Conservation (phyloP, 2,113 vertebrate genomes). For the Ornithorhynchus anatinus region DNA sequence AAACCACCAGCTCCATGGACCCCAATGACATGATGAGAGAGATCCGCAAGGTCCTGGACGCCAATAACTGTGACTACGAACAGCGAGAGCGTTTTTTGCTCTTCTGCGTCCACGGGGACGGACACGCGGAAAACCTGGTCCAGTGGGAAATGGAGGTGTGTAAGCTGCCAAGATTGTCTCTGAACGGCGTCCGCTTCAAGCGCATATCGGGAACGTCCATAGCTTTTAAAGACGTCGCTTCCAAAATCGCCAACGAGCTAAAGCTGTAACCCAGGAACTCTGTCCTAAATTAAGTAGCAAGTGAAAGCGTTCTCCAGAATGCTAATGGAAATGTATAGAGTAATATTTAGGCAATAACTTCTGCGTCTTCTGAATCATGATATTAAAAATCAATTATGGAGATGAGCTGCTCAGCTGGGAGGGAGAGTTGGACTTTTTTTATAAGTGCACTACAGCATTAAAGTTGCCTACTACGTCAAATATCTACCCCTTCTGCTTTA, state of each 20-base stretch:
- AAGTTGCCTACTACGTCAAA: slow-evolving; percentile 80
- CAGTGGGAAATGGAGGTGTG: slow-evolving; percentile 99
- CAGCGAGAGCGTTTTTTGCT: slow-evolving; percentile 96
- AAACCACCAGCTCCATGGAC: slow-evolving; percentile 98
- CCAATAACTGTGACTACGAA: slow-evolving; percentile 97
- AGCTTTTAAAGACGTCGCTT: slow-evolving; percentile 99
- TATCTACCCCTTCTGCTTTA: slow-evolving; percentile 74
- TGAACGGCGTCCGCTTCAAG: slow-evolving; percentile 98
- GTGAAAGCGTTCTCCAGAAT: slow-evolving; percentile 82
- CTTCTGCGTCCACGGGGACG: slow-evolving; percentile 94
- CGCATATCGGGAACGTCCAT: slow-evolving; percentile 98
- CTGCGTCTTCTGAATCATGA: slow-evolving; percentile 88
- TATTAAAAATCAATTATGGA: slow-evolving; percentile 68
- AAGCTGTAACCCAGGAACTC: slow-evolving; percentile 93
- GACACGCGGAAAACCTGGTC: slow-evolving; percentile 89
- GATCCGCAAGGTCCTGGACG: slow-evolving; percentile 94
- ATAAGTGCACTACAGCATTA: slow-evolving; percentile 86
- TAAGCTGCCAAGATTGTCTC: slow-evolving; percentile 97
- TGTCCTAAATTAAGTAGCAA: slow-evolving; percentile 94
- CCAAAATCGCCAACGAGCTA: slow-evolving; percentile 99
- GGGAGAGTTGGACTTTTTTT: slow-evolving; percentile 77
- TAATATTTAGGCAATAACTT: slow-evolving; percentile 97
- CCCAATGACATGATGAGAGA: slow-evolving; percentile 96
- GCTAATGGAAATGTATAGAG: slow-evolving; percentile 89
- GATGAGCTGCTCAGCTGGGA: slow-evolving; percentile 75